These are phyloP conservation scores for Lamprologus callipterus DNA, from an alignment of 2,113 vertebrate species.

Conservation along the genomic window DNA sequence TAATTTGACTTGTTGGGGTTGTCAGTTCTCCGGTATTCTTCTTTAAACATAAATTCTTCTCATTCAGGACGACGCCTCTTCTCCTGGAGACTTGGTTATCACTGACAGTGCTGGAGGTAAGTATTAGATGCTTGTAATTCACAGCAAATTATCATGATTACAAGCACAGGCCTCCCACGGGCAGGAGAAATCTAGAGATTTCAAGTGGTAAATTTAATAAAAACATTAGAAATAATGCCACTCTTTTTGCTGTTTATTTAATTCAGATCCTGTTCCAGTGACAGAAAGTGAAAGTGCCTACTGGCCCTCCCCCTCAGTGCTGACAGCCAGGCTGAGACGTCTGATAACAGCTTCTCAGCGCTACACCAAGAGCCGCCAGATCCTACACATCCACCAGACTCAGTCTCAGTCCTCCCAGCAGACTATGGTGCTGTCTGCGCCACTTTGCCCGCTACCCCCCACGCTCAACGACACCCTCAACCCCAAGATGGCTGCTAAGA, in stretches of 20 bases:
- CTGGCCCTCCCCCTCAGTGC: conserved; percentile 90
- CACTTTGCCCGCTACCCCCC: conserved; percentile 77
- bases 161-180: not conserved
- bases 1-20: not conserved
- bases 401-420: conserved; percentile 66
- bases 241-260: not conserved
- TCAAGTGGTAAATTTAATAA: not conserved
- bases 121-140: conserved; percentile 12
- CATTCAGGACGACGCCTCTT: conserved; percentile 89
- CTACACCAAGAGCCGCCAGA: conserved; percentile 89
- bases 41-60: not conserved
- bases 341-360: conserved; percentile 95
- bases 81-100: conserved; percentile 92
- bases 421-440: conserved; percentile 68
- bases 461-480: conserved; percentile 81
- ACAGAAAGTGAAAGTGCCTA: conserved; percentile 81
- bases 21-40: not conserved
- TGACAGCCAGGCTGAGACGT: conserved; percentile 91
- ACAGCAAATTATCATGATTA: not conserved
- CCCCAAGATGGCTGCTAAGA: conserved; percentile 96
- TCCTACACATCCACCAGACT: conserved; percentile 82
- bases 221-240: not conserved
- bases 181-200: not conserved
- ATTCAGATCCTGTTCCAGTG: conserved; percentile 75
- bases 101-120: conserved; percentile 82